Conservation (phyloP, 2,113 vertebrate species). For the Anarhynchus alexandrinus region DNA sequence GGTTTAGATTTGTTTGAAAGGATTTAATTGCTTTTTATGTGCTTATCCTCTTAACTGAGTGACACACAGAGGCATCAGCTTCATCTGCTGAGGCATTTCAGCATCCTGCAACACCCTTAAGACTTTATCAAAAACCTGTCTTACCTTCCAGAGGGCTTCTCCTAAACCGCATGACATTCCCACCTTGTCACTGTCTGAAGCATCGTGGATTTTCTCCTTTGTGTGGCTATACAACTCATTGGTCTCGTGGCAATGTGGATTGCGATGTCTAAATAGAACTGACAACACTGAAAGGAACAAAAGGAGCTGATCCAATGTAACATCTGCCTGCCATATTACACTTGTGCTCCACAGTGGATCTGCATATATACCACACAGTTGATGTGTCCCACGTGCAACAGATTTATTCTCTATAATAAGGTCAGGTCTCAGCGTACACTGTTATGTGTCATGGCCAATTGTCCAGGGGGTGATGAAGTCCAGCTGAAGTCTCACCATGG, state of each 20-base stretch:
- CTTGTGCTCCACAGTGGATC: background rate
- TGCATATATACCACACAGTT: background rate
- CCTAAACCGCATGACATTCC: background rate
- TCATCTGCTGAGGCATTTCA: background rate
- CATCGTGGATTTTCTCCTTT: background rate
- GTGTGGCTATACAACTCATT: background rate
- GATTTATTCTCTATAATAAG: conserved; percentile 7
- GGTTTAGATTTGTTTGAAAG: background rate
- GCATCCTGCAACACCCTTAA: background rate
- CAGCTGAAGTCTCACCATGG: background rate
- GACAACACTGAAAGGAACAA: background rate
- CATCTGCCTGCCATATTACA: conserved; percentile 24
- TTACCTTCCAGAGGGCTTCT: background rate
- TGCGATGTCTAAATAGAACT: background rate
- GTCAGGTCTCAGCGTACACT: background rate
- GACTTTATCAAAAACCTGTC: background rate
- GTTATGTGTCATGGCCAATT: background rate
- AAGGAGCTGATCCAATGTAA: background rate
- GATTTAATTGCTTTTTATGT: background rate
- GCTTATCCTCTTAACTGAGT: background rate
- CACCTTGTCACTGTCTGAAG: background rate
- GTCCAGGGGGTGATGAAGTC: background rate
- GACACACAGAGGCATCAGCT: background rate
- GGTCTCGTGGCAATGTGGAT: background rate
- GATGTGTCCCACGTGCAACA: background rate